Evolutionary conservation across 2,888 invertebrate species (phyloP).

Genomic region (Epicampocera succincta): DNA sequence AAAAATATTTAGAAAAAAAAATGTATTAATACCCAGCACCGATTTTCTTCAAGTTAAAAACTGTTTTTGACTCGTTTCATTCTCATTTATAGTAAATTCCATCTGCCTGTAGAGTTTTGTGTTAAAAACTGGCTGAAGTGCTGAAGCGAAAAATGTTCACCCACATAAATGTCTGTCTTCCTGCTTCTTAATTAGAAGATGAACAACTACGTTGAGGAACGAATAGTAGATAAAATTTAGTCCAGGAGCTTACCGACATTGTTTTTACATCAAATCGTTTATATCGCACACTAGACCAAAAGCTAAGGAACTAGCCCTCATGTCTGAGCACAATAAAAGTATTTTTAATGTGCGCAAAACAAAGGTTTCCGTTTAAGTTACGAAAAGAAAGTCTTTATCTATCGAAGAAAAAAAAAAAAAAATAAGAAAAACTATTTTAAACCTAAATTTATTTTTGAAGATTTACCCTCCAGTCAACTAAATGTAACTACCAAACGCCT

Average conservation of each 20-base stretch:
- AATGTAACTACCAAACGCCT: conserved; percentile 75
- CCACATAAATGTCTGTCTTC: conserved; percentile 40
- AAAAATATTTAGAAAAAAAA: too few relatives aligned
- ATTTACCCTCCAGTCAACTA: conserved; percentile 64
- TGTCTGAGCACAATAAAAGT: conserved; percentile 20
- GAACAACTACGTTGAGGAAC: conserved; percentile 21
- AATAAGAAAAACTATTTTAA: conserved; percentile 48
- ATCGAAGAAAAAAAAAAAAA: too few relatives aligned
- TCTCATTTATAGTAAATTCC: neutral
- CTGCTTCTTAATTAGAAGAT: conserved; percentile 34
- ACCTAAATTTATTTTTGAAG: conserved; percentile 64
- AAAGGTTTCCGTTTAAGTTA: conserved; percentile 55
- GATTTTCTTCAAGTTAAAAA: neutral
- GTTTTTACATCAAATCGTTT: too few relatives aligned
- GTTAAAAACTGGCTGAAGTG: neutral
- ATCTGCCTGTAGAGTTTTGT: conserved; percentile 2
- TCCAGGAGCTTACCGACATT: conserved; percentile 20
- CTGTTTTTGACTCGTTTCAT: neutral
- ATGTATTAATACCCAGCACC: too few relatives aligned
- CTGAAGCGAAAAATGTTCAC: neutral
- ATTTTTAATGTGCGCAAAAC: conserved; percentile 42
- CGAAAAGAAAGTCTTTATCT: neutral
- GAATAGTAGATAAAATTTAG: conserved; percentile 14
- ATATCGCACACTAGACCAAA: too few relatives aligned
- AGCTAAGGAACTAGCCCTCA: conserved; percentile 26